Percentiles rank a stretch among this genome's conserved stretches.
These are phyloP conservation scores for Isoperla grammatica DNA, from an alignment of 2,888 invertebrate genomes.

Conservation along the genomic window DNA sequence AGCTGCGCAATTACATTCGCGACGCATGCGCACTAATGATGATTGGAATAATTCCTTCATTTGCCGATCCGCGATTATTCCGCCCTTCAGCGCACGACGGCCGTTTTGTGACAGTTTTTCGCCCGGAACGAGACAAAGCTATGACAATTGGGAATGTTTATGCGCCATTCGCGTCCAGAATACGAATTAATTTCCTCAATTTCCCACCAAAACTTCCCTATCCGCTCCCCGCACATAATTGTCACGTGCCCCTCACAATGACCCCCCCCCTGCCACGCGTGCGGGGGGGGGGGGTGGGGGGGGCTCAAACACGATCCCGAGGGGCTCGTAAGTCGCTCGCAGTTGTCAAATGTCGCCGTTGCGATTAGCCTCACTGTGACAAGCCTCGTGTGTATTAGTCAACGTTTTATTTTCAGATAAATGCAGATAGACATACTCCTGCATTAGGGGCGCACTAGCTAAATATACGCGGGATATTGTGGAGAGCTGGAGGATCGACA, in stretches of 20 bases:
- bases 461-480: too few species aligned
- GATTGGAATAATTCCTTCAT: slow-evolving; percentile 8
- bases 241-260: background rate
- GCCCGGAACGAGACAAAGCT: background rate
- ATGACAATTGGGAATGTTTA: background rate
- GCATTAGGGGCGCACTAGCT: too few species aligned
- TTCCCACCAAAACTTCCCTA: slow-evolving; percentile 14
- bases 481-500: too few species aligned
- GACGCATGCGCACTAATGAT: background rate
- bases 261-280: background rate
- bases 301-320: too few species aligned
- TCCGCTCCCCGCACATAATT: background rate
- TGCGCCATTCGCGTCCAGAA: background rate
- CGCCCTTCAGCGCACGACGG: background rate
- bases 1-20: slow-evolving; percentile 1
- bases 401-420: too few species aligned
- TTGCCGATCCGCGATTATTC: background rate
- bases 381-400: background rate
- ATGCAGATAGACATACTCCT: too few species aligned
- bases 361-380: background rate
- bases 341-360: too few species aligned
- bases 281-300: too few species aligned
- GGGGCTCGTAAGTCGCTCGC: too few species aligned
- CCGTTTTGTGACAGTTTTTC: background rate
- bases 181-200: slow-evolving; percentile 11